Evolutionary conservation across 1,140 invertebrate species (phyloP).

Genomic region (Tribolium madens): DNA sequence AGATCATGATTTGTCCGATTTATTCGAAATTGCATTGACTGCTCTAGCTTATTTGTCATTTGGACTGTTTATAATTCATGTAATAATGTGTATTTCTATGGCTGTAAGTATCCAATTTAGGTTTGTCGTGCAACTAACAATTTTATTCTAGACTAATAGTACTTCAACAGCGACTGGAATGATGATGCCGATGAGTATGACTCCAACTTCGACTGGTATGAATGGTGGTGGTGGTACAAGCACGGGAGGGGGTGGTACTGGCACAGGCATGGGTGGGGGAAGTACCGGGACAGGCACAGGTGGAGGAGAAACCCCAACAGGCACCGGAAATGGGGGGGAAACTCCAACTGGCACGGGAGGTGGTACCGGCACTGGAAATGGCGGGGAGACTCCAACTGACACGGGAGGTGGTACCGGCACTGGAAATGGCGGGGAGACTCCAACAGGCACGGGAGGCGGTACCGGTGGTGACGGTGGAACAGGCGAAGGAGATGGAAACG

Average conservation of each 20-base stretch:
- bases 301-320: slow-evolving; percentile 33
- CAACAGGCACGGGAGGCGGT: slow-evolving; percentile 24
- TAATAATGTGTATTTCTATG: slow-evolving; percentile 78
- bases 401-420: slow-evolving; percentile 3
- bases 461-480: slow-evolving; percentile 18
- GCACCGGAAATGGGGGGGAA: slow-evolving; percentile 26
- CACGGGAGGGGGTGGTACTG: slow-evolving; percentile 39
- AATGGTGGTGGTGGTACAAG: slow-evolving; percentile 14
- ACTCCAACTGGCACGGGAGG: slow-evolving; percentile 13
- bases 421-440: background rate
- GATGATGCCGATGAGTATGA: slow-evolving; percentile 58
- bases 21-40: slow-evolving; percentile 83
- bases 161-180: slow-evolving; percentile 38
- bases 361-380: slow-evolving; percentile 29
- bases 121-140: no score
- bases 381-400: slow-evolving; percentile 25
- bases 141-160: slow-evolving; percentile 37
- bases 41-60: slow-evolving; percentile 84
- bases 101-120: slow-evolving; percentile 65
- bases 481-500: slow-evolving; percentile 33
- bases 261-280: slow-evolving; percentile 20
- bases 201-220: slow-evolving; percentile 30
- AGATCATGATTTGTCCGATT: slow-evolving; percentile 74
- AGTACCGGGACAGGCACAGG: slow-evolving; percentile 37
- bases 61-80: slow-evolving; percentile 80